Evolutionary conservation across 2,113 vertebrate species (phyloP), one percentile per base, ranked within the genome.

Genomic region (Petromus typicus): DNA sequence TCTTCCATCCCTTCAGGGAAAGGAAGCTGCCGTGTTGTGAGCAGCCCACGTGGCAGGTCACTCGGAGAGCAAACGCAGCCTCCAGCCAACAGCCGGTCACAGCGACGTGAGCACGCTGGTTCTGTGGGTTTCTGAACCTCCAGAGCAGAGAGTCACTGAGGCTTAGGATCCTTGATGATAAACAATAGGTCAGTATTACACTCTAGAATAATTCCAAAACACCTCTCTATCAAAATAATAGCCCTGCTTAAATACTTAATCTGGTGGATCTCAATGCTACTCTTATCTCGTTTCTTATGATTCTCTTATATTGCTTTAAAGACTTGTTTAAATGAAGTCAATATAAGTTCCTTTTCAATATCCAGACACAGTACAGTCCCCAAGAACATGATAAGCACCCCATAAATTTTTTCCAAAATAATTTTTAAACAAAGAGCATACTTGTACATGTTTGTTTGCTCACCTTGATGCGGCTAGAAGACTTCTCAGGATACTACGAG

Each of bases 351-450:
- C n/a, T n/a, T 80, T 89, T 27, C 45, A 57, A 63, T 84, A 57
- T 34, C 69, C 79, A 45, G 85, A 94, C 86, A 51, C 20, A 91
- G 14, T 18, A 63, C 37, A 43, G 14, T 67, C 18, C 18, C 9
- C 32, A 85, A 32, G 34, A 6, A 2, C 32, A 64, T 16, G 17
- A 40, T 32, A n/a, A 87, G 13, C 4, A n/a, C 45, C 40, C 45
- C 67, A 57, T 73, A 84, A 95, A 81, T 83, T 75, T 13, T 87
- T 76, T 22, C 64, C 63, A 23, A 83, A 43, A 57, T 88, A 45
- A 76, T 81, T 93, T 94, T 86, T 22, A 94, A 94, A 61, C 4
- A 61, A 45, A 81, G 22, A 81, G 37, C 23, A 43, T 45, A 40
- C 25, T 61, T 51, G 20, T 71, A 32, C 45, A 88, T 34, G 3